Evolutionary conservation across 2,888 invertebrate species (phyloP).

Genomic region (Dryocosmus kuriphilus): DNA sequence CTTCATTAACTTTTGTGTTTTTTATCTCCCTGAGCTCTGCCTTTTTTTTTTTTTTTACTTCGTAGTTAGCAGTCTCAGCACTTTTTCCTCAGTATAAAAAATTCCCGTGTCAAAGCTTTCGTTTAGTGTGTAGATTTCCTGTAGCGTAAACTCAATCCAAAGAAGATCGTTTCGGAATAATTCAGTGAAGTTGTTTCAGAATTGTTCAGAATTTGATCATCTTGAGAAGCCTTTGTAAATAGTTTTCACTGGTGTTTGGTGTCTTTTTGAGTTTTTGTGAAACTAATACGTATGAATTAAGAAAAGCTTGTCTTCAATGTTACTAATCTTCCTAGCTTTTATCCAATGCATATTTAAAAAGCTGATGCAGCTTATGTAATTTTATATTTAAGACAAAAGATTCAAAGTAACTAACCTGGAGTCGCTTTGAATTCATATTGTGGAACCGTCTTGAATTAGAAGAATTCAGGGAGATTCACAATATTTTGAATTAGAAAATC

Average conservation of each 20-base stretch:
- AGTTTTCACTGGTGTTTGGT: background rate
- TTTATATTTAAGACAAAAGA: too few relatives aligned
- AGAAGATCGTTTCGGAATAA: background rate
- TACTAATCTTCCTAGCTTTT: background rate
- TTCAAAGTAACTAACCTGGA: too few relatives aligned
- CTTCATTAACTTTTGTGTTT: background rate
- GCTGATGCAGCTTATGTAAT: background rate
- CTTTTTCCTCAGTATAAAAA: background rate
- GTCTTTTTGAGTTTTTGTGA: background rate
- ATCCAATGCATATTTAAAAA: background rate
- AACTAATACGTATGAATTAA: background rate
- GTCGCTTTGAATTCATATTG: too few relatives aligned
- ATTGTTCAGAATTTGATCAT: background rate
- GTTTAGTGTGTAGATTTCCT: background rate
- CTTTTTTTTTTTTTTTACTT: background rate
- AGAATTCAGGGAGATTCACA: too few relatives aligned
- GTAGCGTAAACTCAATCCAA: background rate
- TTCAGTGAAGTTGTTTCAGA: background rate
- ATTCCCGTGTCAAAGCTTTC: background rate
- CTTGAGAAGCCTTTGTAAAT: background rate
- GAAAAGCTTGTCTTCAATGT: background rate
- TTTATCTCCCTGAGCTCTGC: background rate
- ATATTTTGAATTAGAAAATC: too few relatives aligned
- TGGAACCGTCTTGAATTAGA: too few relatives aligned
- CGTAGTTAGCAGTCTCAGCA: background rate